Evolutionary conservation across 2,888 invertebrate genomes (phyloP), one percentile per base, ranked within the genome.

Genomic region (Papilio protenor): DNA sequence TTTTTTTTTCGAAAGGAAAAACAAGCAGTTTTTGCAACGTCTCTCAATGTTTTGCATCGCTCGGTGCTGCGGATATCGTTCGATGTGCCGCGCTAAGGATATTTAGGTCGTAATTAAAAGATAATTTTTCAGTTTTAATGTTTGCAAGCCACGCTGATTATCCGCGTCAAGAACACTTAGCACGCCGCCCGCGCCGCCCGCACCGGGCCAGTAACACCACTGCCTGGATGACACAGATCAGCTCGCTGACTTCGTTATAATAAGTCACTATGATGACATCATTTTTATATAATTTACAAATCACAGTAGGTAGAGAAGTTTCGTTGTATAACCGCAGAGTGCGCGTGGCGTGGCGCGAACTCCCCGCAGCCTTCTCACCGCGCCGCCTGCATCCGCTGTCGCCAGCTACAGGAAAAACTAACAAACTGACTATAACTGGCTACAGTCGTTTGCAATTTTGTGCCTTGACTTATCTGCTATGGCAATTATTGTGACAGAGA

Each of bases 101-200:
- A 61, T 76, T 76, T 49, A 33, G 61, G n/a, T 64, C 77, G 73
- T 66, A 77, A 77, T 77, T 77, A 73, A 77, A 66, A 52, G 52
- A 72, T 77, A 72, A 73, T 77, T 73, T 77, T 73, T 40, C 59
- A 14, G 33, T 64, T 16, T 33, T 33, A 27, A 59, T 33, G 27
- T 33, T 64, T 33, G n/a, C 66, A 64, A 64, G 66, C n/a, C 40
- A 11, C 40, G 66, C 66, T 66, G 66, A 66, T 66, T 40, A 40
- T 40, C 40, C 66, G 8, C 33, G 18, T 18, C 40, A 66, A 66
- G 66, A 66, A n/a, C 66, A 66, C 64, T 66, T n/a, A 40, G 40
- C n/a, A 4, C 23, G 55, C 55, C n/a, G n/a, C n/a, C 40, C 40
- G 40, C n/a, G 3, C 57, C 11, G 21, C 10, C 16, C 16, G 49